Conservation (phyloP, 2,797 vertebrate genomes). For the Tragopan temminckii region DNA sequence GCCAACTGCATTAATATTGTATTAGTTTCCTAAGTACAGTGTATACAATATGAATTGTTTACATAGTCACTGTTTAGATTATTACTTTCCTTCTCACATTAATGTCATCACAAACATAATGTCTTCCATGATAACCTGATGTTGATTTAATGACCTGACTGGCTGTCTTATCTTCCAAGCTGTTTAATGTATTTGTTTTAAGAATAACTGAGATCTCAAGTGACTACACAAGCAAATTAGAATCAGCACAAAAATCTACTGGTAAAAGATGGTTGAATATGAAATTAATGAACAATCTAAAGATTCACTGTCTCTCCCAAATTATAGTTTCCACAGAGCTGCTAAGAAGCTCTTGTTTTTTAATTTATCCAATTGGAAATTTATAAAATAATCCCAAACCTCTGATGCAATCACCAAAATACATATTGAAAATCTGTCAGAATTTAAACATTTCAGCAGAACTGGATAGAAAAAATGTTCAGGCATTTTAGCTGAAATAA, state of each 20-base stretch:
- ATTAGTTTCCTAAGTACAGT: not conserved
- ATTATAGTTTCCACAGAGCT: not conserved
- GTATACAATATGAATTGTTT: not conserved
- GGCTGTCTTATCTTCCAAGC: slow-evolving; percentile 4
- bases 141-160: slow-evolving; percentile 34
- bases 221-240: not conserved
- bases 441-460: not conserved
- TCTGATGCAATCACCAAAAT: not conserved
- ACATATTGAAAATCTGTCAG: not conserved
- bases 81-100: slow-evolving; percentile 20
- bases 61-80: not conserved
- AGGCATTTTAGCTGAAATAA: not conserved
- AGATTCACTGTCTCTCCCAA: not conserved
- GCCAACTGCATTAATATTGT: not conserved
- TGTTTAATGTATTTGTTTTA: slow-evolving; percentile 5
- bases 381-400: not conserved
- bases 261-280: not conserved
- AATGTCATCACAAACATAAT: not conserved
- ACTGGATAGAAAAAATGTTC: not conserved
- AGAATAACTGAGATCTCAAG: slow-evolving; percentile 16
- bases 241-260: not conserved
- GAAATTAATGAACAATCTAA: not conserved
- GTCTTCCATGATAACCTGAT: not conserved
- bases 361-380: not conserved
- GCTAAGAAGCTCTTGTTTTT: not conserved